Evolutionary conservation across 2,888 invertebrate species (phyloP).

Genomic region (Hirudinaria manillensis): DNA sequence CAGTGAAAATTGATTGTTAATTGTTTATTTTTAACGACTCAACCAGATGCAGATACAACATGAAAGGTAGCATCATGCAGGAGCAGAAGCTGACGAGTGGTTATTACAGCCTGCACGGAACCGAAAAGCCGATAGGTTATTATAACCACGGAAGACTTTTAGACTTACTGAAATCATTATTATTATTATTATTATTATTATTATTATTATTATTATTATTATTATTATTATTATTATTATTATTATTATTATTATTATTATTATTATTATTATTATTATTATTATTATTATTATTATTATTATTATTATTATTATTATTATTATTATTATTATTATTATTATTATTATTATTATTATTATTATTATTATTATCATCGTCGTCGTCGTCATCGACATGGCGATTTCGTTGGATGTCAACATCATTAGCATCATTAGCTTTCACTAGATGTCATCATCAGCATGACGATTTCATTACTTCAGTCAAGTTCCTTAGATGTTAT

Average conservation of each 20-base stretch:
- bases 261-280: background rate
- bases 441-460: slow-evolving; percentile 15
- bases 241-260: background rate
- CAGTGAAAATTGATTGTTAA: background rate
- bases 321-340: background rate
- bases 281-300: background rate
- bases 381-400: background rate
- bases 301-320: background rate
- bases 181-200: background rate
- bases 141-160: background rate
- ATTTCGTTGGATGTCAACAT: slow-evolving; percentile 19
- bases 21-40: background rate
- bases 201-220: background rate
- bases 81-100: background rate
- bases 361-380: background rate
- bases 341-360: background rate
- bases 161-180: too few species aligned
- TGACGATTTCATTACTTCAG: background rate
- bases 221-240: background rate
- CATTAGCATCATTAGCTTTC: slow-evolving; percentile 21
- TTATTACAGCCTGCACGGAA: background rate
- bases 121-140: background rate
- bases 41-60: background rate
- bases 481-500: too few species aligned
- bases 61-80: background rate